Evolutionary conservation across 2,113 vertebrate genomes (phyloP).

Genomic region (Falcunculus frontatus): DNA sequence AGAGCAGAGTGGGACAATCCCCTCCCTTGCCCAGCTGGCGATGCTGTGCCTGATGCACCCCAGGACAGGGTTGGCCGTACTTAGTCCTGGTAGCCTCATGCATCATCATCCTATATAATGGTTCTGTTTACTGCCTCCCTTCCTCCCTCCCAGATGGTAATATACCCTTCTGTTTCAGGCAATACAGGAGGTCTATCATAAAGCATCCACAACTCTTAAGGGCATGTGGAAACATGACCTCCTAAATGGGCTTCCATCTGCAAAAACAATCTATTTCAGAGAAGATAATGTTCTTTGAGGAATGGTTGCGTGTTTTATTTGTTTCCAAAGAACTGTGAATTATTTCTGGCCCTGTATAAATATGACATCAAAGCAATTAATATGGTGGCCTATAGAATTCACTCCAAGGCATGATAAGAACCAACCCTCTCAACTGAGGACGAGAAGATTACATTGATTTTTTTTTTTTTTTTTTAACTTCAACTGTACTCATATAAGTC

Average conservation of each 20-base stretch:
- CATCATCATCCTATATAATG: background rate
- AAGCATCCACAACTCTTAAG: background rate
- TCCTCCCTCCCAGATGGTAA: background rate
- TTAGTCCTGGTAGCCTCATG: background rate
- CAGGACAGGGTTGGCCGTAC: accelerated
- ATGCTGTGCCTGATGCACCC: background rate
- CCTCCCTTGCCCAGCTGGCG: accelerated
- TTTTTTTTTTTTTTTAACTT: background rate
- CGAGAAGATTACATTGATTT: background rate
- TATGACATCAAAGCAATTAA: background rate
- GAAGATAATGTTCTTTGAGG: background rate
- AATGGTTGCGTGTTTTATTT: accelerated
- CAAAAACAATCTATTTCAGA: background rate
- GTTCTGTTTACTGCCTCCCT: background rate
- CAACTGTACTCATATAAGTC: background rate
- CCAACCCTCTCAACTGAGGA: background rate
- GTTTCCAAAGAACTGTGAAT: background rate
- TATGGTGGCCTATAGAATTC: background rate
- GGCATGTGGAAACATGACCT: background rate
- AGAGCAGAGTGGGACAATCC: background rate
- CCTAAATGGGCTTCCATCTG: background rate
- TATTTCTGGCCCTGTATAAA: background rate
- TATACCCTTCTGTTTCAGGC: background rate
- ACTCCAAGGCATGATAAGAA: background rate
- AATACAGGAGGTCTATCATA: background rate